phyloP scores from a whole-genome alignment of 1,140 invertebrate genomes.

The Drosophila leontia region DNA sequence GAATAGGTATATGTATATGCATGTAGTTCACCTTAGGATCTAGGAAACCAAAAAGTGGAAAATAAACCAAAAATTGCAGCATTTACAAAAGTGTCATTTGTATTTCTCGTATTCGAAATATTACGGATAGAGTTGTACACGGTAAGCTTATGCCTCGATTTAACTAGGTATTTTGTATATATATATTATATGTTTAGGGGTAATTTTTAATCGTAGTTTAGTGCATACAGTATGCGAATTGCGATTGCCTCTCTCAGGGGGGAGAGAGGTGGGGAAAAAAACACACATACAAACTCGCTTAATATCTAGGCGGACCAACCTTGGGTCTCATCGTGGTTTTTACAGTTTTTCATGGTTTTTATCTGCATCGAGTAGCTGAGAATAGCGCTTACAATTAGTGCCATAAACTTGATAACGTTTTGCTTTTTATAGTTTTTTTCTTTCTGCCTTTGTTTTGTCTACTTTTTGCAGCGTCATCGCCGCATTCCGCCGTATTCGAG shows the following conservation, averaged over 20 bases:
- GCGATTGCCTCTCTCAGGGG: constrained; percentile 55
- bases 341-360: constrained; percentile 47
- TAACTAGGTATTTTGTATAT: constrained; percentile 45
- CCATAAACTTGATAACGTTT: constrained; percentile 68
- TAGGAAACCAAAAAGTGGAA: constrained; percentile 49
- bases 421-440: constrained; percentile 38
- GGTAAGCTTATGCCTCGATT: constrained; percentile 62
- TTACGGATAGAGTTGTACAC: constrained; percentile 67
- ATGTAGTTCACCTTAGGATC: constrained; percentile 54
- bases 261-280: constrained; percentile 47
- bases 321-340: constrained; percentile 40
- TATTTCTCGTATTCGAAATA: constrained; percentile 62
- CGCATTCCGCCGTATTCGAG: constrained; percentile 65
- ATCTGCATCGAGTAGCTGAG: constrained; percentile 48
- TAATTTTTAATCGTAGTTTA: constrained; percentile 69
- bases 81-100: constrained; percentile 76
- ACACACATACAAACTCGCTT: constrained; percentile 62
- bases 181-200: constrained; percentile 50
- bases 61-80: constrained; percentile 36
- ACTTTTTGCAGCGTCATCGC: constrained; percentile 49
- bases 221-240: constrained; percentile 80
- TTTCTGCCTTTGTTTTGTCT: constrained; percentile 26
- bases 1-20: constrained; percentile 55
- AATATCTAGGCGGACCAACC: constrained; percentile 43
- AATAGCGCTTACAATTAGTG: constrained; percentile 54